Conservation (phyloP, 1,140 invertebrate species). For the Leptoteleia sp. region DNA sequence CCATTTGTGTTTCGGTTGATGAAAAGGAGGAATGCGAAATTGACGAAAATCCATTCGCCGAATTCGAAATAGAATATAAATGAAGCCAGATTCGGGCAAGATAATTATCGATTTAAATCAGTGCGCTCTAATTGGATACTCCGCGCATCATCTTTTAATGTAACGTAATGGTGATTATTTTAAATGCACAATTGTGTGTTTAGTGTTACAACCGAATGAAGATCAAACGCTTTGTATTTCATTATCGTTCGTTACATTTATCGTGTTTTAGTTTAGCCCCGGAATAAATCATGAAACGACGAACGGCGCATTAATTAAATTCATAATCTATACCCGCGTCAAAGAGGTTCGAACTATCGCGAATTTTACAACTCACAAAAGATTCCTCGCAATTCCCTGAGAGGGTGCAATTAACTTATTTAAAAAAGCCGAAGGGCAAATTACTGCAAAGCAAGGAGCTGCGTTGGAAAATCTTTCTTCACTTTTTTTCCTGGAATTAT, state of each 20-base stretch:
- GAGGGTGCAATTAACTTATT: slow-evolving; percentile 47
- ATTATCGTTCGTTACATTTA: slow-evolving; percentile 53
- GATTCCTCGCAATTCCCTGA: slow-evolving; percentile 15
- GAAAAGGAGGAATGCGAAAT: slow-evolving; percentile 6
- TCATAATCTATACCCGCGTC: slow-evolving; percentile 53
- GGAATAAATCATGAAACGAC: slow-evolving; percentile 33
- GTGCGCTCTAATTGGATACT: slow-evolving; percentile 54
- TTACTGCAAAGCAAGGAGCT: slow-evolving; percentile 19
- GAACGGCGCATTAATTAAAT: slow-evolving; percentile 54
- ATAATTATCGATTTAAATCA: slow-evolving; percentile 60
- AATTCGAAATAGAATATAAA: slow-evolving; percentile 45
- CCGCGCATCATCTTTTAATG: slow-evolving; percentile 52
- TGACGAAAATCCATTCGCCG: slow-evolving; percentile 31
- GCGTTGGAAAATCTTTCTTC: slow-evolving; percentile 25
- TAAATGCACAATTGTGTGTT: slow-evolving; percentile 47
- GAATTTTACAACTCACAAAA: slow-evolving; percentile 32
- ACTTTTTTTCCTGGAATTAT: slow-evolving; percentile 9
- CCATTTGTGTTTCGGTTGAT: background rate
- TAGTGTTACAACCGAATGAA: slow-evolving; percentile 44
- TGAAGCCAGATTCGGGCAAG: slow-evolving; percentile 30
- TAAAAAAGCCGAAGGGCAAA: slow-evolving; percentile 31
- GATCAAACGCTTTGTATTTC: slow-evolving; percentile 49
- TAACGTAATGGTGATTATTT: slow-evolving; percentile 43
- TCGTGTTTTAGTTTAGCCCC: slow-evolving; percentile 40
- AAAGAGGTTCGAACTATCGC: slow-evolving; percentile 29